Evolutionary conservation across 2,113 vertebrate species (phyloP).

Genomic region (Tachysurus fulvidraco): DNA sequence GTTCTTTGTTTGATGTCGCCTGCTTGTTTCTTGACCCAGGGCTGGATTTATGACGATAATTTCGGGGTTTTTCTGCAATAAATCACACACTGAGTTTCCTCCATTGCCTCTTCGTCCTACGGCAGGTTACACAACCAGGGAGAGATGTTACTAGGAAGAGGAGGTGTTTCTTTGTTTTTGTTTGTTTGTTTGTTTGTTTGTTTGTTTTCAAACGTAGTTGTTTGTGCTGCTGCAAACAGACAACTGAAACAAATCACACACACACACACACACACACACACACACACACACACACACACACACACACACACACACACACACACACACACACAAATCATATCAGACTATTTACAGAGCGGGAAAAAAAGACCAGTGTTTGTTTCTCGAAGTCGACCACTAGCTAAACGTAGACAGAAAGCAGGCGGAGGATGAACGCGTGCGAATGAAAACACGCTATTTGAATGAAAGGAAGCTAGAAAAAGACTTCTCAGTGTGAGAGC

Average conservation of each 20-base stretch:
- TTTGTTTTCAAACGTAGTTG: neutral
- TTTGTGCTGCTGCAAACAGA: neutral
- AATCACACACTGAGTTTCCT: neutral
- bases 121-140: neutral
- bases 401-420: neutral
- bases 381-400: neutral
- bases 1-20: neutral
- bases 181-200: too few species aligned
- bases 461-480: neutral
- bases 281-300: neutral
- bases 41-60: neutral
- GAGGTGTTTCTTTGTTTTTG: neutral
- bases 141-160: neutral
- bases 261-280: neutral
- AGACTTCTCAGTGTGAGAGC: neutral
- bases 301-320: neutral
- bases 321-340: neutral
- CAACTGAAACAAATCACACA: neutral
- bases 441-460: constrained; percentile 26
- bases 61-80: neutral
- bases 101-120: neutral
- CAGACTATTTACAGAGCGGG: neutral
- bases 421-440: neutral
- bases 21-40: neutral
- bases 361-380: neutral